Evolutionary conservation across 2,113 vertebrate genomes (phyloP).

Genomic region (Myocastor coypus): DNA sequence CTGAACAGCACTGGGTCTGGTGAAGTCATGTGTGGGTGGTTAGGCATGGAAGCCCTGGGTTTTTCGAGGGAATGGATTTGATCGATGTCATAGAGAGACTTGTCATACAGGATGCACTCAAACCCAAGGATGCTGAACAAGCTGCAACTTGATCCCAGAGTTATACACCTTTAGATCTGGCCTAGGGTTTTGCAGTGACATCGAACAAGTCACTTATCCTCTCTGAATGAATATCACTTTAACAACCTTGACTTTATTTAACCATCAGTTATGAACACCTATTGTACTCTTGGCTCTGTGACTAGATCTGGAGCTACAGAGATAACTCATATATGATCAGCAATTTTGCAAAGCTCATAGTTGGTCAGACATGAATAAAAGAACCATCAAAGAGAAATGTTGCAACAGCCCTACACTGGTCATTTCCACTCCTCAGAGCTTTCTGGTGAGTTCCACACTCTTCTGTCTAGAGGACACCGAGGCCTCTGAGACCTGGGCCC

Average conservation of each 20-base stretch:
- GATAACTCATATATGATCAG: background rate
- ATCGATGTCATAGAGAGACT: background rate
- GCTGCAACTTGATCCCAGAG: background rate
- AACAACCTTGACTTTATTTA: background rate
- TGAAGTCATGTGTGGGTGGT: background rate
- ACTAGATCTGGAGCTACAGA: background rate
- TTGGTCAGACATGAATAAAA: background rate
- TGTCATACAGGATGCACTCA: background rate
- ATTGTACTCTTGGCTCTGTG: background rate
- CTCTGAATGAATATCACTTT: background rate
- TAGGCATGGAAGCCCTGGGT: background rate
- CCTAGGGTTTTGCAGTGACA: background rate
- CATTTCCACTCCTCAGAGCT: background rate
- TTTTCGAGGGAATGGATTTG: slow-evolving; percentile 46
- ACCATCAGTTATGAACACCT: background rate
- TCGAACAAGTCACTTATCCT: background rate
- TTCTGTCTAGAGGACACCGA: background rate
- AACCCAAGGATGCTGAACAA: background rate
- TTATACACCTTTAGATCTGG: background rate
- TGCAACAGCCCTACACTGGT: background rate
- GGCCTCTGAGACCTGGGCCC: background rate
- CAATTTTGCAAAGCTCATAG: background rate
- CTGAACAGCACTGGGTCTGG: background rate
- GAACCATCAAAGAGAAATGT: background rate
- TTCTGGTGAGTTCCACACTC: background rate